Conservation (phyloP, 1,140 invertebrate species). For the Mya arenaria region DNA sequence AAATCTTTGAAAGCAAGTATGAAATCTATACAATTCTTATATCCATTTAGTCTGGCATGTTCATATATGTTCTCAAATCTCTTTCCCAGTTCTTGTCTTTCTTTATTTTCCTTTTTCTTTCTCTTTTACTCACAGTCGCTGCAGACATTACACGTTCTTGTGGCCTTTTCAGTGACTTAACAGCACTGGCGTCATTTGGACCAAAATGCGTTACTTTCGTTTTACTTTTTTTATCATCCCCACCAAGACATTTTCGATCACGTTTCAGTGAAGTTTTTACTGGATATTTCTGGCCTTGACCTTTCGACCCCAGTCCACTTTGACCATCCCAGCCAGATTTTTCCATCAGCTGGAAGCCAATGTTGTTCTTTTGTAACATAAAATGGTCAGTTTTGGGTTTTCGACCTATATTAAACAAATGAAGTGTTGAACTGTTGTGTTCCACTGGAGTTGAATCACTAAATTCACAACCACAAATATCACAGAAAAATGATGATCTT, state of each 20-base stretch:
- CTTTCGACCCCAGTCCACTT: slow-evolving; percentile 88
- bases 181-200: slow-evolving; percentile 83
- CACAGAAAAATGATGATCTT: slow-evolving; percentile 86
- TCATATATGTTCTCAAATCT: slow-evolving; percentile 69
- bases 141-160: slow-evolving; percentile 79
- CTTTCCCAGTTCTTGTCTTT: slow-evolving; percentile 71
- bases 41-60: too few relatives aligned
- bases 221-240: slow-evolving; percentile 77
- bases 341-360: slow-evolving; percentile 90
- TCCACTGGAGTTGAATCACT: slow-evolving; percentile 81
- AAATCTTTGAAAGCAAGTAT: too few relatives aligned
- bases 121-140: slow-evolving; percentile 79
- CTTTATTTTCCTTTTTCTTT: slow-evolving; percentile 63
- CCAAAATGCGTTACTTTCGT: slow-evolving; percentile 87
- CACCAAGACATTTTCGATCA: slow-evolving; percentile 88
- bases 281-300: slow-evolving; percentile 88
- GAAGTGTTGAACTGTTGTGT: slow-evolving; percentile 88
- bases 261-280: slow-evolving; percentile 90
- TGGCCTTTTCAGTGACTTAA: slow-evolving; percentile 77
- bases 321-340: slow-evolving; percentile 90
- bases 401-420: slow-evolving; percentile 87
- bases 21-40: too few relatives aligned
- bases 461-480: slow-evolving; percentile 84
- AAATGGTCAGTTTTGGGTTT: slow-evolving; percentile 84
- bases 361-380: slow-evolving; percentile 88